phyloP scores from a whole-genome alignment of 2,797 vertebrate species.

The Sarcoramphus papa region DNA sequence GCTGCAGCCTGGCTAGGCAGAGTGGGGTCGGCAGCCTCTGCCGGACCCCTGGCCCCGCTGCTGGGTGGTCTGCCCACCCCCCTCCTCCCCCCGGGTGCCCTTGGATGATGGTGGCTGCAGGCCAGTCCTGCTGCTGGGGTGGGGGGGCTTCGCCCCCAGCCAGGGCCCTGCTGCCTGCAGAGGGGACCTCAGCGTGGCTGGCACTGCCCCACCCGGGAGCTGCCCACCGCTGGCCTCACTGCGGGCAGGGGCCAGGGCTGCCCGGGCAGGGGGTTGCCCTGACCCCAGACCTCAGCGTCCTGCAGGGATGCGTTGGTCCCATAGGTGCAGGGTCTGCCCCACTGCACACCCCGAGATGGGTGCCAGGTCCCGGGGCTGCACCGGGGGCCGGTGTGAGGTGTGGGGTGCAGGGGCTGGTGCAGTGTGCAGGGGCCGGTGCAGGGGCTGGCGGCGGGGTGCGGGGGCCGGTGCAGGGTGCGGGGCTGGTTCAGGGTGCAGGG shows the following conservation, averaged over 20 bases:
- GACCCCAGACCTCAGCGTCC: neutral
- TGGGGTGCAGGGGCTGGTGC: neutral
- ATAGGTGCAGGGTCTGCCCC: neutral
- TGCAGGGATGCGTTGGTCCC: neutral
- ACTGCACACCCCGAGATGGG: too few relatives aligned
- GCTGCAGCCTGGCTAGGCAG: neutral
- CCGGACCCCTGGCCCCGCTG: fast-evolving
- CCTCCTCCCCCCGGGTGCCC: fast-evolving
- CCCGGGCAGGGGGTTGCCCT: too few relatives aligned
- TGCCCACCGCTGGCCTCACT: neutral
- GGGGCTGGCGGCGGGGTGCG: too few relatives aligned
- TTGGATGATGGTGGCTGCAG: neutral
- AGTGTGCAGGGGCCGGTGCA: too few relatives aligned
- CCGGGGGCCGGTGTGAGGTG: neutral
- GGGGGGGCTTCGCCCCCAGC: fast-evolving
- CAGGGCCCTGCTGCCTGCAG: neutral
- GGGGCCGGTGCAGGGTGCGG: too few relatives aligned
- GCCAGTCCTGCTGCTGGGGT: neutral
- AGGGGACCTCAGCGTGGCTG: neutral
- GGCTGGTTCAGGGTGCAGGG: too few relatives aligned
- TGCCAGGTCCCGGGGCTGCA: neutral
- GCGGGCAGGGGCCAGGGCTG: neutral
- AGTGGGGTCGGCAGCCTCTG: neutral
- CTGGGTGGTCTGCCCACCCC: fast-evolving
- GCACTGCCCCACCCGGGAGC: neutral